Percentiles rank a stretch among this genome's conserved stretches.
phyloP scores from a whole-genome alignment of 2,797 vertebrate species.

The Gymnothorax reevesii region DNA sequence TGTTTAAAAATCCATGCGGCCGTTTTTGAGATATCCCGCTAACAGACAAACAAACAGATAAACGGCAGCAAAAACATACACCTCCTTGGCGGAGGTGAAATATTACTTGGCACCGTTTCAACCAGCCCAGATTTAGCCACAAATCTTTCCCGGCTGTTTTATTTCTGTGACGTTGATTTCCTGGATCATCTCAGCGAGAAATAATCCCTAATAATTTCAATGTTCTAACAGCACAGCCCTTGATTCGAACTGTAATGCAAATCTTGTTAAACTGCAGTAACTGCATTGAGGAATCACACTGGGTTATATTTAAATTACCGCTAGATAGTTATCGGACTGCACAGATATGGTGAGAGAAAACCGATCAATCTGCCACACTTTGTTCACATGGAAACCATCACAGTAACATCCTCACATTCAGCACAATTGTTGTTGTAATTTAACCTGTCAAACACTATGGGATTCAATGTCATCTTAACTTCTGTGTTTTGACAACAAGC shows the following conservation, averaged over 20 bases:
- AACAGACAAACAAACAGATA: too few relatives aligned
- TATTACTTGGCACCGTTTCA: neutral
- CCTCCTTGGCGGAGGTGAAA: too few relatives aligned
- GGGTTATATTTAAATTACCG: neutral
- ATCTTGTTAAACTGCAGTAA: neutral
- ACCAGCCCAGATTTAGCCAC: neutral
- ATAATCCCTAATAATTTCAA: neutral
- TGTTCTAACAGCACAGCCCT: neutral
- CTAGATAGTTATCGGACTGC: neutral
- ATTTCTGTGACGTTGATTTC: neutral
- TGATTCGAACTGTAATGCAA: neutral
- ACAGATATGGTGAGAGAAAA: neutral
- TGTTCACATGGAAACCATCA: constrained; percentile 15
- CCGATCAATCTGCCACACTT: neutral
- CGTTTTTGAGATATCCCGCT: too few relatives aligned
- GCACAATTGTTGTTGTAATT: constrained; percentile 2
- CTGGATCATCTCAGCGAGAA: neutral
- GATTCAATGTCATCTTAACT: neutral
- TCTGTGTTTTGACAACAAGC: neutral
- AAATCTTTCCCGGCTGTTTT: neutral
- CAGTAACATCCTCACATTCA: neutral
- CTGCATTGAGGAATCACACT: neutral
- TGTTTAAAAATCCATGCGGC: too few relatives aligned
- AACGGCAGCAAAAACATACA: too few relatives aligned
- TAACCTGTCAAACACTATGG: neutral